Evolutionary conservation across 2,113 vertebrate genomes (phyloP), one percentile per base, ranked within the genome.

Genomic region (Myiopsitta monachus): DNA sequence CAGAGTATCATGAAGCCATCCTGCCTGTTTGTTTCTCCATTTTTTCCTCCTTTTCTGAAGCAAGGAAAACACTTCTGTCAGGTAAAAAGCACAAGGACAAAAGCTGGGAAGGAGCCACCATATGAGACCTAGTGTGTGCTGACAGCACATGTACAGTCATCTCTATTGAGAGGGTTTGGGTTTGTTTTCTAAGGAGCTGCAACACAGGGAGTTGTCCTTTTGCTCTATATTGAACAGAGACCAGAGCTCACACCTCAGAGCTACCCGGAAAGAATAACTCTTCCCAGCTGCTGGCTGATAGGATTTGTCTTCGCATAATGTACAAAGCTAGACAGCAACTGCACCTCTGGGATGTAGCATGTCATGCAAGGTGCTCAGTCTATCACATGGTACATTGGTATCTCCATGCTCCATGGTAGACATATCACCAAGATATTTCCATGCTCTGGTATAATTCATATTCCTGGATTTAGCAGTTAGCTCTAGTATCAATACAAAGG

Each of bases 311-410:
- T 55, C 33, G 18, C 33, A 33, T 11, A 21, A 51, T 13, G 21
- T 51, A 51, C 51, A 75, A 74, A 47, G n/a, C 13, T 44, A 23
- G 39, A 14, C 41, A 93, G 55, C 26, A 79, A 5, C 30, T 81
- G 15, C 19, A 28, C 12, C 31, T 22, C 4, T 39, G 47, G 47
- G 23, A 36, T 24, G 41, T 4, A 57, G 33, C 31, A 13, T 30
- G 11, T 7, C 5, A 1, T 55, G 10, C 13, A 52, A 70, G 10
- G 9, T 33, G 41, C 18, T 18, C 62, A 57, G 1, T 4, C 7
- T 18, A 64, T 33, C 1, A 0, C 13, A 18, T 6, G 3, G 28
- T 9, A 78, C 33, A 14, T 39, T 6, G 3, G 0, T 21, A 36
- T 8, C 16, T 63, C 47, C 12, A 3, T 39, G 21, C 9, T 82